Evolutionary conservation across 2,113 vertebrate genomes (phyloP).

Genomic region (Proterorhinus semilunaris): DNA sequence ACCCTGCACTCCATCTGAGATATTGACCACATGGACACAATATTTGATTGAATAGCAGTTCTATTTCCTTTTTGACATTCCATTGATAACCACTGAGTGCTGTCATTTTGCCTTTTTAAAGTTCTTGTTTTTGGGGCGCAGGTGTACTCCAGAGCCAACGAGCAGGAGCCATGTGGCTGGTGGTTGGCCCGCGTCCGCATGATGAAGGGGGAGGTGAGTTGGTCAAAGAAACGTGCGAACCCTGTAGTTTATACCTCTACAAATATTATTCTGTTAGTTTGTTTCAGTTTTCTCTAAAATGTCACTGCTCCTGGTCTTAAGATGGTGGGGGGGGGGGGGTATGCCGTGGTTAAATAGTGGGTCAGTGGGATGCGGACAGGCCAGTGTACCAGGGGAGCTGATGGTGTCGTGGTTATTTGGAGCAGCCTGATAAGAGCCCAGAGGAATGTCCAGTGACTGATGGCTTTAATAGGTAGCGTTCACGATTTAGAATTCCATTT

Average conservation of each 20-base stretch:
- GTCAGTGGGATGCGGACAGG: slow-evolving; percentile 55
- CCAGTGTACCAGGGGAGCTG: slow-evolving; percentile 18
- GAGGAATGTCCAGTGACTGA: slow-evolving; percentile 64
- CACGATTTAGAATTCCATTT: too few relatives aligned
- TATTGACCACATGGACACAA: too few relatives aligned
- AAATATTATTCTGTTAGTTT: background rate
- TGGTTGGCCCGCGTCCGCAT: slow-evolving; percentile 90
- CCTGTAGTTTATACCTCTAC: too few relatives aligned
- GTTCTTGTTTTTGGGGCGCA: slow-evolving; percentile 36
- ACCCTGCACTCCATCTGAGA: too few relatives aligned
- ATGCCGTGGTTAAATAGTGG: slow-evolving; percentile 35
- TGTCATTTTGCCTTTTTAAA: background rate
- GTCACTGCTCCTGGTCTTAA: too few relatives aligned
- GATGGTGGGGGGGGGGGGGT: background rate
- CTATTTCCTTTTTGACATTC: background rate
- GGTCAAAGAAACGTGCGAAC: background rate
- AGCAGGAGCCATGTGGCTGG: slow-evolving; percentile 92
- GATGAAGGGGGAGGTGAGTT: slow-evolving; percentile 93
- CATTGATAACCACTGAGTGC: background rate
- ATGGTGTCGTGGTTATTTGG: slow-evolving; percentile 52
- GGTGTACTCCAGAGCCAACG: slow-evolving; percentile 91
- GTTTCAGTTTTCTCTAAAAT: too few relatives aligned
- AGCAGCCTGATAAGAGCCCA: slow-evolving; percentile 55
- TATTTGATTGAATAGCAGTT: too few relatives aligned
- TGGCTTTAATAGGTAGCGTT: too few relatives aligned